Evolutionary conservation across 2,888 invertebrate species (phyloP), one percentile per base, ranked within the genome.

Genomic region (Strigamia maritima): DNA sequence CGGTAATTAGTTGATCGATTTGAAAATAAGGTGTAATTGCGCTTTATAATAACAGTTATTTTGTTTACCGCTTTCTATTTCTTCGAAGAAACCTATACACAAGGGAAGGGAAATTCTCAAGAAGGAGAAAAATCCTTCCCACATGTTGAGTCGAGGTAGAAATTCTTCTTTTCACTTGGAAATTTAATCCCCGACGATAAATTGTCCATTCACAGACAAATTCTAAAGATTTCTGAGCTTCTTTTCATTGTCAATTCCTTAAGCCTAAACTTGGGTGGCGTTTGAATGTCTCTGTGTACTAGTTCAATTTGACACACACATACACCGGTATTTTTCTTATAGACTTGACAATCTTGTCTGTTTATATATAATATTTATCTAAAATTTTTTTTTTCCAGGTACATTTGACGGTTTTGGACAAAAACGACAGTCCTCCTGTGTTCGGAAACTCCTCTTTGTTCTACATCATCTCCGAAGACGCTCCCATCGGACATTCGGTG

Each of bases 401-500:
- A 83, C 91, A 90, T 86, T 91, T 97, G 82, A 91, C 90, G 80
- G 92, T 97, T 78, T 86, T 93, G 85, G 97, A 97, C 88, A 93
- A 93, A 87, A 97, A 97, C 86, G 97, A 97, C 88, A 95, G 94
- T 84, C 95, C 96, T n/a, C 97, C 97, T 3, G 90, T 91, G 79
- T 94, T 95, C 89, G 90, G 90, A 83, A 90, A 92, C 81, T 76
- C 75, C 12, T 90, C 91, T 44, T 87, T 92, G 83, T 90, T 90
- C 77, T 93, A 91, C 85, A 89, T 90, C 79, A 92, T 95, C 0
- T 94, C 94, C 1, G 95, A 96, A 86, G 95, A 95, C 85, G 89
- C 94, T 80, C 91, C 93, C 49, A 91, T 92, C 1, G 94, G 94
- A 8, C 92, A 93, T 83, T 87, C 90, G 49, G 91, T 96, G 80